Base-by-base conservation (phyloP, 1,140 invertebrate species). In the Hesperophylax magnus region DNA sequence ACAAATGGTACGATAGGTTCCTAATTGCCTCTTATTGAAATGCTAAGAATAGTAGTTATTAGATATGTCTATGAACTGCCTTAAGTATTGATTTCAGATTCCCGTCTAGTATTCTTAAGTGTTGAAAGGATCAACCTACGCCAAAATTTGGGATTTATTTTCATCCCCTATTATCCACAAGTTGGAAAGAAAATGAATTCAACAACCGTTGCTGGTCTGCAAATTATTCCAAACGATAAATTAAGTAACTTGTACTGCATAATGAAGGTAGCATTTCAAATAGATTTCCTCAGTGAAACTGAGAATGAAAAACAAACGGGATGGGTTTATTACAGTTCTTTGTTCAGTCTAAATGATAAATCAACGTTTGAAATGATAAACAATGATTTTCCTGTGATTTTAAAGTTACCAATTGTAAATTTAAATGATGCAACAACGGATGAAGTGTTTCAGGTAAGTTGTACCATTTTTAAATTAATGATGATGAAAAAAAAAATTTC, bases 41-140 rank as follows among this genome's bases (percentile, higher is more conserved):
- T 27, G 27, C 27, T 27, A 27, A 2, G 27, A 27, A 27, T 27
- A 27, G 27, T 27, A 27, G 27, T 2, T 27, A 27, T 2, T 5
- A 27, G 27, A 5, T 27, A 2, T 27, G 27, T 27, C 27, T 2
- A 27, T 27, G 27, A 27, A 27, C 2, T 5, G 5, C 5, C 27
- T 27, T 27, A 27, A 27, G 5, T 27, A 34, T 6, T 5, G 17
- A 39, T 83, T 83, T 58, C 53, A 81, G 82, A 84, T 81, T 65
- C 56, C 24, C 69, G 79, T 63, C 56, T 81, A 14, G 54, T 81
- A 34, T 81, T 80, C 7, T 20, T 78, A 17, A 72, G 82, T 34
- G 53, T 84, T 47, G 82, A 84, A 63, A 84, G 47, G 31, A 72
- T 77, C 17, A 63, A 72, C 56, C 31, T 77, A 17, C 77, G 77